Percentiles rank a stretch among this genome's conserved stretches.
Evolutionary conservation across 2,888 invertebrate species (phyloP).

Genomic region (Monoplex corrugatus): DNA sequence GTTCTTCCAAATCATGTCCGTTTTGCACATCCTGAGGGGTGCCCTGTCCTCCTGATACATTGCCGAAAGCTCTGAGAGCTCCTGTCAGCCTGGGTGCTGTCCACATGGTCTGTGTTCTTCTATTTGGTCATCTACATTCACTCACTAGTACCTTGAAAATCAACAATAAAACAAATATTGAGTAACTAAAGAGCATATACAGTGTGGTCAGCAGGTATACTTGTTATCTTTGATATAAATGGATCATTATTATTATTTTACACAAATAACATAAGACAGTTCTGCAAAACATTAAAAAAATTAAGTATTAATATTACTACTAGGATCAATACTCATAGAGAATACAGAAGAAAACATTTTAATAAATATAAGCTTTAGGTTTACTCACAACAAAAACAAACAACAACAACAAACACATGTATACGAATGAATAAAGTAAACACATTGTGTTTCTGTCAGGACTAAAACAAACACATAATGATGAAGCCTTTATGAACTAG

Average conservation of each 20-base stretch:
- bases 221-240: neutral
- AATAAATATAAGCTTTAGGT: no score
- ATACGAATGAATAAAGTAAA: no score
- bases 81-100: slow-evolving; percentile 70
- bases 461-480: no score
- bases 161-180: neutral
- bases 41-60: slow-evolving; percentile 57
- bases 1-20: slow-evolving; percentile 63
- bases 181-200: neutral
- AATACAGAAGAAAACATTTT: no score
- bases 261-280: no score
- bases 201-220: neutral
- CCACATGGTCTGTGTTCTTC: slow-evolving; percentile 53
- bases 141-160: neutral
- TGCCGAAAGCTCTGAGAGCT: slow-evolving; percentile 72
- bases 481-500: no score
- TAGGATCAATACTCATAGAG: no score
- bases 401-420: no score
- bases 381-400: no score
- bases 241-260: neutral
- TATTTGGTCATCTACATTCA: neutral
- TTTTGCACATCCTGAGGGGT: slow-evolving; percentile 29
- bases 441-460: no score
- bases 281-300: neutral
- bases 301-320: no score